Evolutionary conservation across 64 coral and sea anemone species (phyloP), one percentile per base, ranked within the genome.

Genomic region (Acropora tenuis): DNA sequence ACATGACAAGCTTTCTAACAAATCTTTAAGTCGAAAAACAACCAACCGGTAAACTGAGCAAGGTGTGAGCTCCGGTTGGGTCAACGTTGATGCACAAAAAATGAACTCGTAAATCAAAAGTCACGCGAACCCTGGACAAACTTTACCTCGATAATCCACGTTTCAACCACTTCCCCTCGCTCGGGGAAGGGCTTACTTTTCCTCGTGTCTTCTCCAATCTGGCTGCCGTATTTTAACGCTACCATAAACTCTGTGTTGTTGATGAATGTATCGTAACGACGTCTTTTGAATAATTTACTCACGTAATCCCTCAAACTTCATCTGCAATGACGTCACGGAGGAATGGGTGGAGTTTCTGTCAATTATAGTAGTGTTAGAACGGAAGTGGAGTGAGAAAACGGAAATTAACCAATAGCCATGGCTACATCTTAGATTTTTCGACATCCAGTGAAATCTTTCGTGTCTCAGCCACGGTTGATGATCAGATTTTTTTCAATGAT

Each of bases 111-210:
- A 20, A 4, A 1, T 1, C 8, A 16, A 78, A 18, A 61, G 79
- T 85, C 63, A 85, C 80, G 80, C 80, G 40, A 84, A 69, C 59
- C 5, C 8, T 7, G 1, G 6, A 48, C 8, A 41, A 30, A 30
- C 2, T 80, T 77, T 78, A 92, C 90, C 90, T 92, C 20, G 90
- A 92, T 1, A 92, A 53, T 8, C 90, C 90, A 40, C 90, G 80
- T 61, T 92, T 74, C 11, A 92, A 65, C 90, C 90, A 92, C 82
- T 20, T 76, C 74, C 90, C 90, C 74, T 48, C 19, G 3, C 68
- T 78, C 2, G 50, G 65, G 82, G 82, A 69, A 85, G 82, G 82
- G 82, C 45, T 72, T 19, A 85, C 82, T 71, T 72, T 85, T 20
- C 45, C 65, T 17, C 82, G 82, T 85, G 82, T 49, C 59, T 85